These are phyloP conservation scores for Zophobas atratus DNA, from an alignment of 1,140 invertebrate species.

Conservation along the genomic window DNA sequence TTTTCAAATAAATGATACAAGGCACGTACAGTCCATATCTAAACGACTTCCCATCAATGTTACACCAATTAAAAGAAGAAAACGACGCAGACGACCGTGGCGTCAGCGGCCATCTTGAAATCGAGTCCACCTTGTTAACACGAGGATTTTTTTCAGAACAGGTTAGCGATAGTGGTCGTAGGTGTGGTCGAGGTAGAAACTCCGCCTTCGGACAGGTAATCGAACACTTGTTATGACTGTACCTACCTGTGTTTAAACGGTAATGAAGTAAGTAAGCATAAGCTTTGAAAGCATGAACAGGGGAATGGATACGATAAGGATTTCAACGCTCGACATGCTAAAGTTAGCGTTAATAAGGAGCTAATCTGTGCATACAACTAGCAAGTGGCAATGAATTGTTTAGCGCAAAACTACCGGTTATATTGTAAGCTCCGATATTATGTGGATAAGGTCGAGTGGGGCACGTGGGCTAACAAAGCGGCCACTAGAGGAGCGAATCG, in stretches of 20 bases:
- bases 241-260: conserved; percentile 58
- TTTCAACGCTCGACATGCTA: conserved; percentile 6
- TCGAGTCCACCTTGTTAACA: conserved; percentile 63
- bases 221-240: conserved; percentile 57
- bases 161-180: conserved; percentile 61
- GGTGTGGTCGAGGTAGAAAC: conserved; percentile 56
- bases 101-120: conserved; percentile 65
- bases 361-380: background rate
- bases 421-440: too few relatives aligned
- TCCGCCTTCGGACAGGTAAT: conserved; percentile 59
- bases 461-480: too few relatives aligned
- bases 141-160: conserved; percentile 63
- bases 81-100: conserved; percentile 60
- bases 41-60: conserved; percentile 61
- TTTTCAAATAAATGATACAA: conserved; percentile 60
- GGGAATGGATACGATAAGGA: conserved; percentile 14
- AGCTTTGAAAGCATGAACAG: conserved; percentile 23
- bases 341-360: conserved; percentile 4
- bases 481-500: too few relatives aligned
- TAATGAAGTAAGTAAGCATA: conserved; percentile 52
- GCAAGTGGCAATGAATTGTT: too few relatives aligned
- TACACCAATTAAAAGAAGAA: conserved; percentile 64
- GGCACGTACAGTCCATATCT: conserved; percentile 60
- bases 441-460: too few relatives aligned
- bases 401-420: too few relatives aligned